Evolutionary conservation across 1,140 invertebrate genomes (phyloP).

Genomic region (Cydia amplana): DNA sequence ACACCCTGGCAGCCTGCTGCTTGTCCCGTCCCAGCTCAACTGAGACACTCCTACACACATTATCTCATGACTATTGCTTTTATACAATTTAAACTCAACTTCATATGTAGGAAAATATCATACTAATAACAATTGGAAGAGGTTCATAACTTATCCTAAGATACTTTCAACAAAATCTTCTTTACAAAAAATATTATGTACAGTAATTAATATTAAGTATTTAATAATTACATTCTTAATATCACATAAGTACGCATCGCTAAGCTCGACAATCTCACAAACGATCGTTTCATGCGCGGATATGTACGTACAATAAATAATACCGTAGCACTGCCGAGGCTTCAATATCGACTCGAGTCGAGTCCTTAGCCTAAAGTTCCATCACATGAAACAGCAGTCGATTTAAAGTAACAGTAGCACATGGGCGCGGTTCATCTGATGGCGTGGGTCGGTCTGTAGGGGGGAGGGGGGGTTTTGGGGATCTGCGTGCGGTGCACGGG

Average conservation of each 20-base stretch:
- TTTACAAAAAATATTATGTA: slow-evolving; percentile 60
- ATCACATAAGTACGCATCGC: slow-evolving; percentile 77
- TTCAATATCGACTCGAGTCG: slow-evolving; percentile 37
- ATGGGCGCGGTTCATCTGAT: slow-evolving; percentile 72
- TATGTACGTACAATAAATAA: slow-evolving; percentile 65
- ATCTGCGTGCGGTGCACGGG: slow-evolving; percentile 59
- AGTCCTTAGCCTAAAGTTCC: slow-evolving; percentile 49
- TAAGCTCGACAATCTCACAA: slow-evolving; percentile 56
- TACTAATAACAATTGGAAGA: slow-evolving; percentile 22
- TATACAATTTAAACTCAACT: slow-evolving; percentile 39
- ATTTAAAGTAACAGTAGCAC: slow-evolving; percentile 64
- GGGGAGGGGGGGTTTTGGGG: slow-evolving; percentile 76
- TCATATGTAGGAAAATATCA: slow-evolving; percentile 7
- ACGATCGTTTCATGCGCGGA: slow-evolving; percentile 63
- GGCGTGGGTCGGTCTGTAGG: slow-evolving; percentile 70
- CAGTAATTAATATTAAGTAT: slow-evolving; percentile 69
- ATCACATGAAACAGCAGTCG: slow-evolving; percentile 75
- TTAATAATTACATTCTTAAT: slow-evolving; percentile 65
- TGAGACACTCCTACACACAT: slow-evolving; percentile 15
- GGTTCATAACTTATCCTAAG: slow-evolving; percentile 28
- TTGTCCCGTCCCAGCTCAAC: slow-evolving; percentile 1
- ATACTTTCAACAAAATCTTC: slow-evolving; percentile 19
- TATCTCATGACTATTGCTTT: slow-evolving; percentile 34
- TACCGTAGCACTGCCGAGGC: slow-evolving; percentile 52
- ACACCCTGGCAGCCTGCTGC: background rate